A percentile compares a stretch with the other conserved stretches of the same genome.
phyloP scores from a whole-genome alignment of 2,797 vertebrate species.

The Sarcophilus harrisii region DNA sequence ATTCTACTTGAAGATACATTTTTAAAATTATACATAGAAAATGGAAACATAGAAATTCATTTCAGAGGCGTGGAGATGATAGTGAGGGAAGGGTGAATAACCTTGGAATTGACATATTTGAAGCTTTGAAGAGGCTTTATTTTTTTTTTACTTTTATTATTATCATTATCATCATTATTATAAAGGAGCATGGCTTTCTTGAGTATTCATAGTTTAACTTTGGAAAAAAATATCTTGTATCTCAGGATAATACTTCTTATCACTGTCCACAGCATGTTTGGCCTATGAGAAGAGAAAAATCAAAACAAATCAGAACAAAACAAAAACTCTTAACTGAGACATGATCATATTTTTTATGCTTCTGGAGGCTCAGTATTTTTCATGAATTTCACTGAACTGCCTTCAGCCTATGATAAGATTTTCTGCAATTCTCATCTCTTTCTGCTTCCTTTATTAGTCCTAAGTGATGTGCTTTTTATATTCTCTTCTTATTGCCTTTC shows the following conservation, averaged over 20 bases:
- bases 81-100: neutral
- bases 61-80: neutral
- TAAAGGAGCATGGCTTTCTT: neutral
- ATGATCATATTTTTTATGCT: neutral
- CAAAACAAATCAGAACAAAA: neutral
- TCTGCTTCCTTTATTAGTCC: too few relatives aligned
- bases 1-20: neutral
- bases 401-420: too few relatives aligned
- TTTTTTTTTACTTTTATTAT: neutral
- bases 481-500: too few relatives aligned
- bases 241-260: neutral
- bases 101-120: neutral
- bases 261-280: neutral
- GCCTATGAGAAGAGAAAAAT: neutral
- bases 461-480: too few relatives aligned
- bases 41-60: neutral
- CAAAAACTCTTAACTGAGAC: neutral
- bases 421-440: too few relatives aligned
- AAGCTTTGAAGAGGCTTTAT: neutral
- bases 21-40: neutral
- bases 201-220: neutral
- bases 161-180: neutral
- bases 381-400: neutral
- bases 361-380: neutral
- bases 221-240: too few relatives aligned